A percentile compares a stretch with the other conserved stretches of the same genome.
Evolutionary conservation across 2,797 vertebrate genomes (phyloP).

Genomic region (Mionectes olivaceus): DNA sequence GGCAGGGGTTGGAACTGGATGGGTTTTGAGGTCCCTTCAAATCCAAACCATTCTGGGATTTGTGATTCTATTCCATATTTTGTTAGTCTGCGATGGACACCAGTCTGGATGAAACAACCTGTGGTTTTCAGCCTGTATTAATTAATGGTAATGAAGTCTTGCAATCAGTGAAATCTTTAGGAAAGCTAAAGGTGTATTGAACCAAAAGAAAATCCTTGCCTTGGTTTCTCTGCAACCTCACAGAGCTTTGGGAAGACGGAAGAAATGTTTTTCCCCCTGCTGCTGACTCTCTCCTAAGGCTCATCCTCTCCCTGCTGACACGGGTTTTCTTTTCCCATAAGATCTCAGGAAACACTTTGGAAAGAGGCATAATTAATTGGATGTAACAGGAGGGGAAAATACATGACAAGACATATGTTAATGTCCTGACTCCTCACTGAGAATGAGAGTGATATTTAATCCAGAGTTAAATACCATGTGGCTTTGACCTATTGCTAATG

Average conservation of each 20-base stretch:
- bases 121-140: background rate
- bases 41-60: background rate
- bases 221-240: no score
- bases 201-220: background rate
- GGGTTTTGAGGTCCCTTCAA: background rate
- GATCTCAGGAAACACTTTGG: background rate
- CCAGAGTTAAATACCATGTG: background rate
- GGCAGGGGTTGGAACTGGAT: background rate
- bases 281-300: background rate
- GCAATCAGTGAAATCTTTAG: background rate
- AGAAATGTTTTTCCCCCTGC: background rate
- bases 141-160: background rate
- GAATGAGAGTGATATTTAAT: background rate
- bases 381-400: background rate
- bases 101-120: fast-evolving
- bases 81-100: background rate
- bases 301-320: background rate
- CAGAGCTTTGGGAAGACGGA: background rate
- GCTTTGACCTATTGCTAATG: background rate
- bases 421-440: background rate
- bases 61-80: no score
- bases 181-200: background rate
- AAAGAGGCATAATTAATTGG: background rate
- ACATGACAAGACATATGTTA: background rate
- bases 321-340: background rate